A percentile compares a stretch with the other conserved stretches of the same genome.
Evolutionary conservation across 1,140 invertebrate species (phyloP).

Genomic region (Drosophila busckii): DNA sequence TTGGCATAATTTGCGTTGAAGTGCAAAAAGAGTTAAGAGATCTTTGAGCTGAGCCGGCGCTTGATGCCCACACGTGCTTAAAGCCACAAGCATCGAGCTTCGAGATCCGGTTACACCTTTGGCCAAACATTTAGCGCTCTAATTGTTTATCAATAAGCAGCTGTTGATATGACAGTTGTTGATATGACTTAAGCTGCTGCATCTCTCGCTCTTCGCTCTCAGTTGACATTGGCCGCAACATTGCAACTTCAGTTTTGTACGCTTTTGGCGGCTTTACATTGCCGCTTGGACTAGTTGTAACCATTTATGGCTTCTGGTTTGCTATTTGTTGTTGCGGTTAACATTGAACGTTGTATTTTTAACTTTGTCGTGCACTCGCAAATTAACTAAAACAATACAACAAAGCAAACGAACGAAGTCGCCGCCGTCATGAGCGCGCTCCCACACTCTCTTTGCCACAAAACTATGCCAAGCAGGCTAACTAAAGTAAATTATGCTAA

Average conservation of each 20-base stretch:
- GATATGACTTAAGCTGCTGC: slow-evolving; percentile 29
- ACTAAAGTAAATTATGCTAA: slow-evolving; percentile 64
- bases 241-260: slow-evolving; percentile 56
- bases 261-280: slow-evolving; percentile 47
- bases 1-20: slow-evolving; percentile 64
- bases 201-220: too few species aligned
- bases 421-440: slow-evolving; percentile 32
- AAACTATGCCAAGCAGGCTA: slow-evolving; percentile 3
- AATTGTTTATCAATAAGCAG: slow-evolving; percentile 43
- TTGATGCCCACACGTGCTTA: slow-evolving; percentile 8
- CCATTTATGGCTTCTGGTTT: slow-evolving; percentile 70
- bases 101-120: slow-evolving; percentile 41
- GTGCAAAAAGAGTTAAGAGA: slow-evolving; percentile 18
- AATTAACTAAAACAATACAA: slow-evolving; percentile 52
- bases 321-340: slow-evolving; percentile 45
- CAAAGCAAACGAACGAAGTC: slow-evolving; percentile 4
- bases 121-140: slow-evolving; percentile 9
- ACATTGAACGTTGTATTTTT: slow-evolving; percentile 40
- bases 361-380: slow-evolving; percentile 36
- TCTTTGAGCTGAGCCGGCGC: slow-evolving; percentile 22
- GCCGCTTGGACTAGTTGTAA: slow-evolving; percentile 69
- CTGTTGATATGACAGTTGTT: slow-evolving; percentile 23
- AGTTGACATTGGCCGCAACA: slow-evolving; percentile 62
- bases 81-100: not conserved
- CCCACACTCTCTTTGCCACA: not conserved